Base-by-base conservation (phyloP, 1,140 invertebrate genomes). In the Lucilia cuprina region DNA sequence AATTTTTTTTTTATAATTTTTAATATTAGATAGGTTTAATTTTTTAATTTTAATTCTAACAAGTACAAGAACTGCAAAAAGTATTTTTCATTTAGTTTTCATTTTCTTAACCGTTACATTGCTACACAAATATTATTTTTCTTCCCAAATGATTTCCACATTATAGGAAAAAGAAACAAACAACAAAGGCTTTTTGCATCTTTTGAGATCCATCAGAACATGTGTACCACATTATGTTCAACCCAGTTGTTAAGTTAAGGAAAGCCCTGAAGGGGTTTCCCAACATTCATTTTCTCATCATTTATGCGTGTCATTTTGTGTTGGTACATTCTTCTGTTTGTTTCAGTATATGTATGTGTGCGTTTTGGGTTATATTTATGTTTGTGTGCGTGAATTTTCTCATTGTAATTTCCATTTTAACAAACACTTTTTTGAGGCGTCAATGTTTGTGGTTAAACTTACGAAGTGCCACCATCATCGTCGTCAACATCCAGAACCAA, bases 401-500 rank as follows among this genome's bases (percentile, higher is more conserved):
- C 50, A 55, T 55, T 55, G 50, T 55, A 55, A 55, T 55, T 55
- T 55, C 13, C 17, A 55, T 55, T 55, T 55, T 55, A 55, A 55
- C 50, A 13, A 55, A 55, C 50, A 55, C 50, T 70, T 21, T 60
- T 60, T 21, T 7, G 5, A 70, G 21, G 65, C 65, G 21, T 70
- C 65, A 70, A 70, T 70, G 65, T 70, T 70, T 70, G 65, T 70
- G 65, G 65, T 70, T 70, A 70, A 70, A 70, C 65, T 70, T 70
- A 70, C 65, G 65, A 70, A 9, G 25, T 70, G 65, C 65, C 65
- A 70, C 21, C n/a, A 70, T n/a, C 65, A 70, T 70, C 65, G 25
- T 30, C 25, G 25, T 30, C 25, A 30, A 30, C 25, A 70, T 12
- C 65, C 17, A 70, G 9, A 70, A 70, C 10, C 65, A 70, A 60